phyloP scores from a whole-genome alignment of 2,888 invertebrate genomes.

The Neoitamus cyanurus region DNA sequence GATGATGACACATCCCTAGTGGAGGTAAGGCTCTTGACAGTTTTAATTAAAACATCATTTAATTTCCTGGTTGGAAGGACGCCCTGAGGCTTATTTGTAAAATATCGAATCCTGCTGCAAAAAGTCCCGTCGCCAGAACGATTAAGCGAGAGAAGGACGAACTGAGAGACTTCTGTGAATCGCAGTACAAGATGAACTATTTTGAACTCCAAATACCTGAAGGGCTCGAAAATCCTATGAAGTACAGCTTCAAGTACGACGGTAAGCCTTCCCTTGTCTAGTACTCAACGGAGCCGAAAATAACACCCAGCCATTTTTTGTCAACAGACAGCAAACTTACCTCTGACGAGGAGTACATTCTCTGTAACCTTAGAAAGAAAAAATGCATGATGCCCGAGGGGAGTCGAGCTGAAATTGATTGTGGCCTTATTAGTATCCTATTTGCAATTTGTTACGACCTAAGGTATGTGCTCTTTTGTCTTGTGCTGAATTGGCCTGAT shows the following conservation, averaged over 20 bases:
- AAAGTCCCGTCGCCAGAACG: constrained; percentile 60
- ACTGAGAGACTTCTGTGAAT: constrained; percentile 60
- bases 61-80: constrained; percentile 50
- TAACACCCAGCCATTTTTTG: constrained; percentile 16
- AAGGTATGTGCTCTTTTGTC: constrained; percentile 55
- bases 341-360: constrained; percentile 58
- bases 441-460: constrained; percentile 64
- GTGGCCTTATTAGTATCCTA: constrained; percentile 62
- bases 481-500: background rate
- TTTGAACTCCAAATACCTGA: constrained; percentile 63
- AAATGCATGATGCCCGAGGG: constrained; percentile 47
- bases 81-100: constrained; percentile 56
- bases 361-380: constrained; percentile 58
- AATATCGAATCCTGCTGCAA: constrained; percentile 58
- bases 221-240: constrained; percentile 63
- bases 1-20: constrained; percentile 54
- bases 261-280: constrained; percentile 54
- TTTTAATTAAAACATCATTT: background rate
- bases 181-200: constrained; percentile 64
- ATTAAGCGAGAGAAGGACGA: constrained; percentile 61
- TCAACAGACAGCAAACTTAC: constrained; percentile 58
- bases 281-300: background rate
- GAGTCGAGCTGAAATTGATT: constrained; percentile 60
- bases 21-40: background rate
- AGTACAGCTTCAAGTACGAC: constrained; percentile 58